Evolutionary conservation across 2,888 invertebrate genomes (phyloP), one percentile per base, ranked within the genome.

Genomic region (Baronia brevicornis): DNA sequence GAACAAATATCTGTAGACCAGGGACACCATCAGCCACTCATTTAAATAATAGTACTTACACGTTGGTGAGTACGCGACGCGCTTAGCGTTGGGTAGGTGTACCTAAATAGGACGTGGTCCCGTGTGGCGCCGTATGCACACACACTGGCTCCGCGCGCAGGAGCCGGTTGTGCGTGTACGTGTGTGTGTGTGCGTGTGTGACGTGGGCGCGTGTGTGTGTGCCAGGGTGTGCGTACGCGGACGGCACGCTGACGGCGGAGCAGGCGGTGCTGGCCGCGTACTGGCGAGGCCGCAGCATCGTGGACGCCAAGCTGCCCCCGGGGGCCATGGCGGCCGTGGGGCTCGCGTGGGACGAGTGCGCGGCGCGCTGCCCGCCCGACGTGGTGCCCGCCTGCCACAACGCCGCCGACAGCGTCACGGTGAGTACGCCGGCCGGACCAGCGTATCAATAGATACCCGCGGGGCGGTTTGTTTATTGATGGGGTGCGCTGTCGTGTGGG

Each of bases 291-390:
- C 89, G 90, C 54, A 91, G 92, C 50, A 91, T 96, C 51, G 70
- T 90, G 46, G 94, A 95, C 53, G 90, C 93, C 4, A 86, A 88
- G 48, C 72, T 95, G 48, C 70, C 89, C 5, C 77, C 86, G 14
- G 96, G 95, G 19, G 91, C 90, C 29, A 97, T 97, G 97, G 97
- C 97, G 19, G 97, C 97, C 23, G 88, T 97, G 39, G 97, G 95
- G 39, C 79, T 97, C 10, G 89, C 91, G 37, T 97, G 96, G 96
- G 93, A 93, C 53, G 91, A 95, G 51, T 89, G 90, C 31, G 86
- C 86, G 53, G 78, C 78, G 47, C 87, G 90, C 31, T 91, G 94
- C 54, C 95, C 97, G 8, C 68, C 89, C 14, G 94, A 90, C 53
- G 86, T 97, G 7, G 88, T 87, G 54, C 91, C 95, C 5, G 97